phyloP scores from a whole-genome alignment of 2,888 invertebrate species.

The Falcaria lacertinaria region DNA sequence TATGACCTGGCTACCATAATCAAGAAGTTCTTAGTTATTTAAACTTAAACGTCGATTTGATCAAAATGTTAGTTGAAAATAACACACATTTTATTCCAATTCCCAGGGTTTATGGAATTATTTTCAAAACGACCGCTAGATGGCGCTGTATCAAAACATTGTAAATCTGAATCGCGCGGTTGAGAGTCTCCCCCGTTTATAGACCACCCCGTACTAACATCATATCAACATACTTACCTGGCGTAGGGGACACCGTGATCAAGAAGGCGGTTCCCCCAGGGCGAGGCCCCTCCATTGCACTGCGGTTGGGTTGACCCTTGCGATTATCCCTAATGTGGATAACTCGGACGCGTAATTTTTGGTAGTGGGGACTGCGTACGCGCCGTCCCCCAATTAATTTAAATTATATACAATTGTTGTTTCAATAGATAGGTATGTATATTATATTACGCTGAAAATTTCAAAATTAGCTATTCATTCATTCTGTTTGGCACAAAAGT shows the following conservation, averaged over 20 bases:
- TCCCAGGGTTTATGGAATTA: too few species aligned
- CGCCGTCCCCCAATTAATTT: neutral
- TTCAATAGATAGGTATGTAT: too few species aligned
- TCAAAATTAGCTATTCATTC: too few species aligned
- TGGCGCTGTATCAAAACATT: neutral
- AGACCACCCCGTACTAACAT: neutral
- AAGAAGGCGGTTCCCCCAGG: conserved; percentile 3
- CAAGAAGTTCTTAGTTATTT: too few species aligned
- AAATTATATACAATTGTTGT: too few species aligned
- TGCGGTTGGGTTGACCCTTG: conserved; percentile 2
- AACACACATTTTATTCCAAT: too few species aligned
- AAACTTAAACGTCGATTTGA: too few species aligned
- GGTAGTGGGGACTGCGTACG: conserved; percentile 3
- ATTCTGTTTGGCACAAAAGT: too few species aligned
- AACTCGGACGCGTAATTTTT: conserved; percentile 4
- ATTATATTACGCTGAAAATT: too few species aligned
- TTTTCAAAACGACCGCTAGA: neutral
- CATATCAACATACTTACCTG: neutral
- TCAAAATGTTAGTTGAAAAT: too few species aligned
- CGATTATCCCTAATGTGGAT: conserved; percentile 4
- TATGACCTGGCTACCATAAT: too few species aligned
- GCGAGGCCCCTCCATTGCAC: conserved; percentile 3
- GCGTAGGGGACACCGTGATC: conserved; percentile 4
- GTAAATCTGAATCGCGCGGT: neutral
- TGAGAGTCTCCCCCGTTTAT: neutral